Base-by-base conservation (phyloP, 2,888 invertebrate species). In the Spisula solida region DNA sequence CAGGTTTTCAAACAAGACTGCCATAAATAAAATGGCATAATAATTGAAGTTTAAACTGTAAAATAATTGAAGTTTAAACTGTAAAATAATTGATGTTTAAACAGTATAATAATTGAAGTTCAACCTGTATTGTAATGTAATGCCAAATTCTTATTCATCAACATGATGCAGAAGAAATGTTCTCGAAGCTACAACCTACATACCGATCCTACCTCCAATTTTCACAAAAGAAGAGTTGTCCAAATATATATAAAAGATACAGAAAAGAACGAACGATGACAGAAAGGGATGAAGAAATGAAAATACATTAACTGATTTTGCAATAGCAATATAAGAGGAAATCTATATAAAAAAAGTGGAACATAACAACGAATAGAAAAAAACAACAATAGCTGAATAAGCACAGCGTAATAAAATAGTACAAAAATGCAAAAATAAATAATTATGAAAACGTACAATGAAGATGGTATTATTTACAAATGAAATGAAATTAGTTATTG, bases 361-460 rank as follows among this genome's bases (percentile, higher is more conserved):
- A 34, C 29, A 75, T 2, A 31, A 31, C 31, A 75, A 75, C 75
- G 12, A 31, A 25, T 60, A 66, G 47, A 41, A 60, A 66, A 34
- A 66, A 82, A 47, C 34, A 31, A 29, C 1, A 41, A 66, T 20
- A 41, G 66, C n/a, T 66, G 31, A n/a, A 83, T 47, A 70, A 75
- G 75, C 31, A 8, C 5, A 48, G 29, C 48, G 18, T 51, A 75
- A 31, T 70, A 75, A 83, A 41, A 18, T 70, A 31, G 31, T 83
- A 83, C 31, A 83, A 83, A 83, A 83, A 70, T 83, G 83, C 55
- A 83, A 83, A 70, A 83, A 75, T 75, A 83, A 83, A 75, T 75
- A 83, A 34, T 75, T 31, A 75, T 48, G 51, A 29, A 70, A 83
- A 60, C 47, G 10, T 83, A 83, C 83, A 83, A 83, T 83, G 83